Percentiles rank a stretch among this genome's conserved stretches.
Conservation (phyloP, 2,888 invertebrate genomes). For the Mythimna impura region DNA sequence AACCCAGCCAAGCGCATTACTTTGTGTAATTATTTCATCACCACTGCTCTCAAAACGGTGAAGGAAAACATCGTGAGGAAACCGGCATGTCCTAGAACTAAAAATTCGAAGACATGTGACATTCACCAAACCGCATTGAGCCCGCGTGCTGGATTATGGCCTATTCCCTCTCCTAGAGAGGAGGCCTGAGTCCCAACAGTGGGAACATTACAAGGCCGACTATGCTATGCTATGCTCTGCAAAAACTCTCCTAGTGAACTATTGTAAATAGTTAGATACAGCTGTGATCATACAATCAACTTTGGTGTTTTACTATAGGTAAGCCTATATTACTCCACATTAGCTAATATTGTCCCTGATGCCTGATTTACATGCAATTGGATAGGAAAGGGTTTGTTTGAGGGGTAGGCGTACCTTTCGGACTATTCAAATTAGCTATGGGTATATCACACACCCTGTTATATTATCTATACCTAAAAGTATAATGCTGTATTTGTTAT, state of each 20-base stretch:
- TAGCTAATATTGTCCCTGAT: constrained; percentile 34
- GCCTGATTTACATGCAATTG: constrained; percentile 44
- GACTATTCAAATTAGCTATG: constrained; percentile 38
- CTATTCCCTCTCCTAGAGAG: too few relatives aligned
- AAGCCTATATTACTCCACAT: constrained; percentile 35
- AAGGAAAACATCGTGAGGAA: too few relatives aligned
- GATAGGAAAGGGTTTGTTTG: constrained; percentile 43
- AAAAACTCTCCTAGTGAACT: background rate
- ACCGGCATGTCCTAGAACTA: too few relatives aligned
- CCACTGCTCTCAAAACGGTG: too few relatives aligned
- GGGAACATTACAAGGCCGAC: too few relatives aligned
- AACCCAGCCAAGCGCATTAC: too few relatives aligned
- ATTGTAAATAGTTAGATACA: constrained; percentile 5
- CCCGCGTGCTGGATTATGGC: too few relatives aligned
- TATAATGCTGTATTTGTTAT: constrained; percentile 1
- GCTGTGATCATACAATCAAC: constrained; percentile 45
- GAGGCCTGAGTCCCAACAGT: too few relatives aligned
- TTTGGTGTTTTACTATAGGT: constrained; percentile 43
- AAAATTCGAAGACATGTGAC: too few relatives aligned
- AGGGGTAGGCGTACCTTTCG: constrained; percentile 21
- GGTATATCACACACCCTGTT: constrained; percentile 14
- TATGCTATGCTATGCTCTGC: too few relatives aligned
- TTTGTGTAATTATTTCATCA: too few relatives aligned
- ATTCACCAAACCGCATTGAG: too few relatives aligned
- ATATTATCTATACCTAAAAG: background rate